A percentile compares a stretch with the other conserved stretches of the same genome.
These are phyloP conservation scores for Anomalospiza imberbis DNA, from an alignment of 2,797 vertebrate genomes.

Conservation along the genomic window DNA sequence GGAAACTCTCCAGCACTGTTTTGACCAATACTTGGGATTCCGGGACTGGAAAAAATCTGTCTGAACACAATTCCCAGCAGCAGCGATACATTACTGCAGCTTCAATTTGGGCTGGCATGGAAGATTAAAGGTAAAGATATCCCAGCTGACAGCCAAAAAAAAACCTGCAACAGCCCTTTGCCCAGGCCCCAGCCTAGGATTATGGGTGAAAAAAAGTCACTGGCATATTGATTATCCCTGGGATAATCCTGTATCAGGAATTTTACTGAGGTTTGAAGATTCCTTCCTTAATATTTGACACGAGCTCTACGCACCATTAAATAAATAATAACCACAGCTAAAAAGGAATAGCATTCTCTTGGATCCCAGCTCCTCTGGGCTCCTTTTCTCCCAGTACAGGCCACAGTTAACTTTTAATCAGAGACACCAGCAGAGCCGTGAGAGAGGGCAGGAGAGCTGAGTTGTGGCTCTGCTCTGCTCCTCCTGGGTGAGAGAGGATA, in stretches of 20 bases:
- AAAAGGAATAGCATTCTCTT: neutral
- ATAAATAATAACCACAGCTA: neutral
- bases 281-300: neutral
- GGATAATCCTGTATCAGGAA: neutral
- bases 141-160: neutral
- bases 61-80: neutral
- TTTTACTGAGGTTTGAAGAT: neutral
- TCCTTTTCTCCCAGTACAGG: neutral
- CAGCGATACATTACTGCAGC: neutral
- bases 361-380: neutral
- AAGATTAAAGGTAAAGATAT: neutral
- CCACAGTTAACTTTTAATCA: neutral
- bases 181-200: neutral
- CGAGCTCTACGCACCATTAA: neutral
- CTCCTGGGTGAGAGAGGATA: neutral
- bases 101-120: neutral
- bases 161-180: neutral
- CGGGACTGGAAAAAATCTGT: neutral
- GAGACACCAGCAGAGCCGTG: fast-evolving
- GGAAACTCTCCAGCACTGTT: neutral
- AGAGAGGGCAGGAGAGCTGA: neutral
- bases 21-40: neutral
- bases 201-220: neutral
- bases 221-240: neutral
- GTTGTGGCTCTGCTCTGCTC: neutral